Evolutionary conservation across 2,888 invertebrate species (phyloP).

Genomic region (Bhutanitis thaidina): DNA sequence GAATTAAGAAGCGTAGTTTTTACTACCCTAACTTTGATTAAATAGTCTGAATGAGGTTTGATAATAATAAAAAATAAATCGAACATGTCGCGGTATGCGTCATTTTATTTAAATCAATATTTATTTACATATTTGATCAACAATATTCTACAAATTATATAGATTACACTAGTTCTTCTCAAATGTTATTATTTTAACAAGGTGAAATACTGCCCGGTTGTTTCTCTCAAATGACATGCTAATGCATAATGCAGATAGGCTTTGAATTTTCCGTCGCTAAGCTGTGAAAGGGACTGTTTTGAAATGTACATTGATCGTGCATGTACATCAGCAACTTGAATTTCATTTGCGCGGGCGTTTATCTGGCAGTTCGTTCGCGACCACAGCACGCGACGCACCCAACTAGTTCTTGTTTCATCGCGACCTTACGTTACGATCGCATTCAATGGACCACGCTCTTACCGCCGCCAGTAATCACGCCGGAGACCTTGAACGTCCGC

Average conservation of each 20-base stretch:
- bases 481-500: slow-evolving; percentile 14
- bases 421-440: not conserved
- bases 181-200: too few species aligned
- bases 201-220: too few species aligned
- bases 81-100: too few species aligned
- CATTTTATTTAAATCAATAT: too few species aligned
- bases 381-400: slow-evolving; percentile 42
- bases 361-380: slow-evolving; percentile 62
- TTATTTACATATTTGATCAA: too few species aligned
- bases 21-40: too few species aligned
- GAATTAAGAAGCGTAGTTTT: too few species aligned
- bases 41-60: too few species aligned
- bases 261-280: slow-evolving; percentile 42
- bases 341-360: slow-evolving; percentile 49
- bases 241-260: slow-evolving; percentile 20
- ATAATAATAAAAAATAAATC: too few species aligned
- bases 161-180: too few species aligned
- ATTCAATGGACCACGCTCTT: not conserved
- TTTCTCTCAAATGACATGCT: too few species aligned
- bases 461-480: not conserved
- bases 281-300: slow-evolving; percentile 44
- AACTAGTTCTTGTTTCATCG: not conserved
- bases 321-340: slow-evolving; percentile 44
- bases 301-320: slow-evolving; percentile 47
- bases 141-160: too few species aligned